Conservation (phyloP, 1,140 invertebrate genomes). For the Caenorhabditis briggsae region DNA sequence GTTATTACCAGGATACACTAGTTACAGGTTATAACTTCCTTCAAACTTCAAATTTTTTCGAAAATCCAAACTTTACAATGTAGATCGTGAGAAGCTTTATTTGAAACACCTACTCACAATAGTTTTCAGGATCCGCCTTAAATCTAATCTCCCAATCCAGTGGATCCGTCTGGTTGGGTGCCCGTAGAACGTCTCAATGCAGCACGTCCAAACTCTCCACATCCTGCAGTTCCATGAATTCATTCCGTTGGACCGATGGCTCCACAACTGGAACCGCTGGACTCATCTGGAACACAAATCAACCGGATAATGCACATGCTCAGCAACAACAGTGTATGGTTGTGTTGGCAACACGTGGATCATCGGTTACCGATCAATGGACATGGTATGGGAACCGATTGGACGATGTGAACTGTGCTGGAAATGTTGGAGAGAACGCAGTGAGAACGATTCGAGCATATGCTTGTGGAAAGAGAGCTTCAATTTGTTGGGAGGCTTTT, state of each 20-base stretch:
- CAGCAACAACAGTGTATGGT: not conserved
- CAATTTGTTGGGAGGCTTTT: not conserved
- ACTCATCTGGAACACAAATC: not conserved
- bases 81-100: too few species aligned
- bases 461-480: not conserved
- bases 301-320: not conserved
- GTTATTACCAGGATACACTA: too few species aligned
- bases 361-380: not conserved
- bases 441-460: not conserved
- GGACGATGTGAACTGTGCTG: not conserved
- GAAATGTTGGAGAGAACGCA: not conserved
- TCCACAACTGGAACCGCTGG: not conserved
- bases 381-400: not conserved
- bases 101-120: too few species aligned
- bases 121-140: not conserved
- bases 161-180: not conserved
- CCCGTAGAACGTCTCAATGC: not conserved
- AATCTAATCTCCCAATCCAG: not conserved
- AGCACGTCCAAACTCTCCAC: not conserved
- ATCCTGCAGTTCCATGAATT: not conserved
- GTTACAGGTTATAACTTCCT: too few species aligned
- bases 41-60: too few species aligned
- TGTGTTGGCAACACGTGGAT: not conserved
- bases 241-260: conserved; percentile 6
- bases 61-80: too few species aligned